Base-by-base conservation (phyloP, 2,888 invertebrate genomes). In the Monochamus alternatus region DNA sequence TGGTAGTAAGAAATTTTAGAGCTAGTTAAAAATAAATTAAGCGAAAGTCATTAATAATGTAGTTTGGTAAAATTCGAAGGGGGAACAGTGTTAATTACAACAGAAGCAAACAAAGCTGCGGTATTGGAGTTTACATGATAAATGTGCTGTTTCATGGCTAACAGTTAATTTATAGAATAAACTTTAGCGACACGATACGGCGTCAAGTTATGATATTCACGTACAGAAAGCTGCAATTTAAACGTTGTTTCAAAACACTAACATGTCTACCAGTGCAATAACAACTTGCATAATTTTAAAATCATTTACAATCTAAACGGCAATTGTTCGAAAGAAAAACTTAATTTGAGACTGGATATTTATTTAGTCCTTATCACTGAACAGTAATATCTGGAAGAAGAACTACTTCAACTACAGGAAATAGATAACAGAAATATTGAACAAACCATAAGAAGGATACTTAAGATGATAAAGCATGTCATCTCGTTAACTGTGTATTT, bases 81-180 rank as follows among this genome's bases (percentile, higher is more conserved):
- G 47, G 31, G 64, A 5, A 38, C 38, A 68, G 38, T 68, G 68
- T 68, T 68, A 68, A 68, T 68, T 68, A 68, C 43, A 68, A 60
- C 60, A 60, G 60, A 44, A 69, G 69, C 55, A 69, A 69, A 69
- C 69, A 59, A 60, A 69, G 60, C 58, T 32, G 69, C 5, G 60
- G 69, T 75, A 77, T 77, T 73, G 75, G 75, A 73, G 74, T 78
- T 70, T 78, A 75, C 68, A 74, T 75, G 75, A 78, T 78, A 75
- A 78, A 78, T 78, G 75, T 74, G 70, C 43, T 68, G 75, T 64
- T 75, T 71, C 71, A 65, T 51, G 68, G 73, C 67, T 38, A 63
- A 51, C 68, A 43, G 73, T 60, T 75, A 78, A 78, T 78, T 78
- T 78, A 75, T 75, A 70, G 71, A 78, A 75, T 75, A 70, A 73